phyloP scores from a whole-genome alignment of 53 echinoderm and acorn worm genomes.

The Temnopleurus reevesii region DNA sequence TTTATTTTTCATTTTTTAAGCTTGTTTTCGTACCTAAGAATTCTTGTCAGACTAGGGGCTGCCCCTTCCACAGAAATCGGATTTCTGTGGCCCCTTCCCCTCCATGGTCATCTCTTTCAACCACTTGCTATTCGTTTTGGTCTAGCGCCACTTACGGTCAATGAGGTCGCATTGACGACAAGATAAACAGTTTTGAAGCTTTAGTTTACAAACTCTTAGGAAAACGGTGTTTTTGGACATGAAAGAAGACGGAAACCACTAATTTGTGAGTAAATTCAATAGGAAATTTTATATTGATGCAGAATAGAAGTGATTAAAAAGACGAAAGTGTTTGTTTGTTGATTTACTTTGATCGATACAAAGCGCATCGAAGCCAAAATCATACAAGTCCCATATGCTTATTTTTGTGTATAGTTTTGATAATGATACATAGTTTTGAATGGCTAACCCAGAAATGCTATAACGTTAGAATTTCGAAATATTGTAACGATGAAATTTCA shows the following conservation, averaged over 20 bases:
- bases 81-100: too few relatives aligned
- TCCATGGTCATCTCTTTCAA: too few relatives aligned
- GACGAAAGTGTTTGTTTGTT: too few relatives aligned
- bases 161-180: conserved; percentile 24
- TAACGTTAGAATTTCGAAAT: too few relatives aligned
- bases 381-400: background rate
- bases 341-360: background rate
- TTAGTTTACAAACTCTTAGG: background rate
- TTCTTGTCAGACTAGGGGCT: too few relatives aligned
- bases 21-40: too few relatives aligned
- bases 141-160: conserved; percentile 15
- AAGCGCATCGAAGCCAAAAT: background rate
- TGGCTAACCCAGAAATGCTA: too few relatives aligned
- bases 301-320: background rate
- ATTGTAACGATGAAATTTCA: too few relatives aligned
- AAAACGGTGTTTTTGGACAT: background rate
- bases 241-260: background rate
- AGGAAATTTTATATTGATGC: background rate
- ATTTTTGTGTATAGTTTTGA: conserved; percentile 1
- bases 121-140: too few relatives aligned
- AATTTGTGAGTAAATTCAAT: background rate
- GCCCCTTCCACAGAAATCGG: too few relatives aligned
- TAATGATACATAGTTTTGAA: too few relatives aligned
- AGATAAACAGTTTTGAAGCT: background rate
- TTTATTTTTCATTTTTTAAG: too few relatives aligned